These are phyloP conservation scores for Heliconius sara DNA, from an alignment of 2,888 invertebrate genomes.

Conservation along the genomic window DNA sequence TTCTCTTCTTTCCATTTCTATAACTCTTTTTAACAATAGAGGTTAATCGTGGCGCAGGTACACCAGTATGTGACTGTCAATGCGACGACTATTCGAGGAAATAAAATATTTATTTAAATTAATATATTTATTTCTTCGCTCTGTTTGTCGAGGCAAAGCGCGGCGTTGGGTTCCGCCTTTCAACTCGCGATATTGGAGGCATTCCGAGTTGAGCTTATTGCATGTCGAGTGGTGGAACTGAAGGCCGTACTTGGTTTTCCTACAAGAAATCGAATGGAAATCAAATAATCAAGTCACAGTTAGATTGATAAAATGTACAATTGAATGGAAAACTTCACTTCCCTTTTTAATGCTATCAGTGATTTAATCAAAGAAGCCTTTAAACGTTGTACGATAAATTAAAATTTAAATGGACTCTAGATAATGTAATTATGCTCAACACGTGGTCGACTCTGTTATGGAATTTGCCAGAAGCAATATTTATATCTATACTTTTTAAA, in stretches of 20 bases:
- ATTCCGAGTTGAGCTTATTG: no score
- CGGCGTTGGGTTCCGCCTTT: no score
- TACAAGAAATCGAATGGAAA: not conserved
- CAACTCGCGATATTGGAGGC: no score
- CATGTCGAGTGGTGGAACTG: not conserved
- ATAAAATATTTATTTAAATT: no score
- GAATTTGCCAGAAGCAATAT: not conserved
- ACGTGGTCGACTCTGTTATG: not conserved
- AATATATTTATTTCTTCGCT: no score
- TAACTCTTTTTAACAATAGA: no score
- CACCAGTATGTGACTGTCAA: no score
- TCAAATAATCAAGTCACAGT: not conserved
- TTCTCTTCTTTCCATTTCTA: no score
- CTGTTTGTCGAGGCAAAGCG: no score
- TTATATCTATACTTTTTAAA: not conserved
- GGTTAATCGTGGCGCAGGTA: no score
- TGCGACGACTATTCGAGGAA: no score
- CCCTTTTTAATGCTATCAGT: not conserved
- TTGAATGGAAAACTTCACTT: not conserved
- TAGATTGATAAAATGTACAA: not conserved
- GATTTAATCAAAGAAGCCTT: constrained; percentile 7
- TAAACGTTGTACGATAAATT: not conserved
- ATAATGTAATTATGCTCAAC: not conserved
- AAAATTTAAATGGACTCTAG: not conserved
- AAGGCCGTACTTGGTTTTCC: not conserved